Conservation (phyloP, 2,113 vertebrate species). For the Chlamydotis undulata region DNA sequence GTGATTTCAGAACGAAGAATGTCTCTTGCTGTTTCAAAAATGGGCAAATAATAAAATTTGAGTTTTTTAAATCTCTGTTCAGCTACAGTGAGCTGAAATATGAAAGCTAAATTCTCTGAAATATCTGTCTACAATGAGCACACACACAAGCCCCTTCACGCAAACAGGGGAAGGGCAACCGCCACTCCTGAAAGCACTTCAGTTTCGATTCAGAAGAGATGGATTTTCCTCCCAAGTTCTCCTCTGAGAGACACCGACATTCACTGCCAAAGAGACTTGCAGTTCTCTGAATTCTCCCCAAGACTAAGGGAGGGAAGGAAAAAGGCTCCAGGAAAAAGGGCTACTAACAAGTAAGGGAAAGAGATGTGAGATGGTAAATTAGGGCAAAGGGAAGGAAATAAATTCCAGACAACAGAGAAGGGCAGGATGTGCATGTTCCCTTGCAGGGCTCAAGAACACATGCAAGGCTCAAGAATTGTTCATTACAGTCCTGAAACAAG, state of each 20-base stretch:
- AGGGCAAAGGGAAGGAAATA: background rate
- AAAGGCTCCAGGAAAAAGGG: background rate
- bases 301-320: background rate
- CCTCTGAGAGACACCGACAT: rapidly evolving
- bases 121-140: background rate
- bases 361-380: background rate
- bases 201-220: background rate
- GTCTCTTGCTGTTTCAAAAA: background rate
- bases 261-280: background rate
- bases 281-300: background rate
- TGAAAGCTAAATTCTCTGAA: background rate
- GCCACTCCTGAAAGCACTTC: background rate
- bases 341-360: rapidly evolving
- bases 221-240: background rate
- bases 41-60: background rate
- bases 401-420: background rate
- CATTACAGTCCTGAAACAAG: background rate
- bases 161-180: background rate
- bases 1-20: background rate
- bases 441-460: background rate
- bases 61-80: background rate
- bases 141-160: rapidly evolving
- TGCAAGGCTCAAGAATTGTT: background rate
- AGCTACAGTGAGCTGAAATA: background rate
- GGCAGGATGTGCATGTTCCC: rapidly evolving